Evolutionary conservation across 2,888 invertebrate genomes (phyloP).

Genomic region (Nephrocerus scutellatus): DNA sequence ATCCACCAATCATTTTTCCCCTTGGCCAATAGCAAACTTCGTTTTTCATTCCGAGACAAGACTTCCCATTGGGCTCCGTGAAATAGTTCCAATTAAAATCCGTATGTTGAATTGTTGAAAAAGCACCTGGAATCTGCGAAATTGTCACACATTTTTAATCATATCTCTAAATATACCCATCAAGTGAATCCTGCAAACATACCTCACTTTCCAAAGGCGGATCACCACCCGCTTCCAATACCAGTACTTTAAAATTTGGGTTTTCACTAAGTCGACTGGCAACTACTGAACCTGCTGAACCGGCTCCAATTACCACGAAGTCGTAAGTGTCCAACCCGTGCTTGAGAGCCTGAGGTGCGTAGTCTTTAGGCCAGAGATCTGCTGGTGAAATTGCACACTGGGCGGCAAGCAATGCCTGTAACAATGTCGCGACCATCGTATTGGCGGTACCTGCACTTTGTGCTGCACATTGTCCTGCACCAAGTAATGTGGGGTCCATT

Average conservation of each 20-base stretch:
- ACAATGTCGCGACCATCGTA: slow-evolving; percentile 50
- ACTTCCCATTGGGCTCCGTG: slow-evolving; percentile 28
- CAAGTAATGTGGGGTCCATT: no score
- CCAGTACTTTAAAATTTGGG: slow-evolving; percentile 62
- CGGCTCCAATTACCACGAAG: slow-evolving; percentile 56
- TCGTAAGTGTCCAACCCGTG: slow-evolving; percentile 44
- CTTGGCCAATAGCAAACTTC: slow-evolving; percentile 52
- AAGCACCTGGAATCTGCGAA: slow-evolving; percentile 31
- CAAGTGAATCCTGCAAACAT: slow-evolving; percentile 19
- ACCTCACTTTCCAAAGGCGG: slow-evolving; percentile 49
- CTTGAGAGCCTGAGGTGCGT: slow-evolving; percentile 16
- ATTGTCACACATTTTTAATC: not conserved
- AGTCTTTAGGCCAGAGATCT: slow-evolving; percentile 52
- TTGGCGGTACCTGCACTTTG: slow-evolving; percentile 28
- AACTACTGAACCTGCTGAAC: slow-evolving; percentile 57
- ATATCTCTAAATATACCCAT: not conserved
- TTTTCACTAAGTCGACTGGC: slow-evolving; percentile 65
- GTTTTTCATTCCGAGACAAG: slow-evolving; percentile 32
- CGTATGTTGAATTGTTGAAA: slow-evolving; percentile 27
- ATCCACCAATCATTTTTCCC: slow-evolving; percentile 60
- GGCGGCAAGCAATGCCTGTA: slow-evolving; percentile 53
- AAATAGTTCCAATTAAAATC: slow-evolving; percentile 35
- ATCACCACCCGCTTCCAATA: slow-evolving; percentile 72
- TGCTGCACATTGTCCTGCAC: slow-evolving; percentile 23
- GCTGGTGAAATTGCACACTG: slow-evolving; percentile 52